phyloP scores from a whole-genome alignment of 2,888 invertebrate species.

The Pterobdella sp. region DNA sequence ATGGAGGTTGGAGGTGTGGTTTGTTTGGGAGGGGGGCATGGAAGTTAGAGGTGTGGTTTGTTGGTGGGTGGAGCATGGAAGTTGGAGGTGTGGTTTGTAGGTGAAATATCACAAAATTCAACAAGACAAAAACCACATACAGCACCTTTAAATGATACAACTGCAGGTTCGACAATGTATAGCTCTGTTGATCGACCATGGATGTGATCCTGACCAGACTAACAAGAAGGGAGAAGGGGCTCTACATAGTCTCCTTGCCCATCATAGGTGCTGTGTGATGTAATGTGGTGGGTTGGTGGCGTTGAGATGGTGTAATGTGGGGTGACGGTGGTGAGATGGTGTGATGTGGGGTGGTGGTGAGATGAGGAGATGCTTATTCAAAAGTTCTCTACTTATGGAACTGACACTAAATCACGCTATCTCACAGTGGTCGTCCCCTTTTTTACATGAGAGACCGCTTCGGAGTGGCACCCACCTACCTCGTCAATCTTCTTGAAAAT shows the following conservation, averaged over 20 bases:
- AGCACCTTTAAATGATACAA: background rate
- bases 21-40: background rate
- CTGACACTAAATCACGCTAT: background rate
- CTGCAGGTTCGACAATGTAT: constrained; percentile 43
- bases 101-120: background rate
- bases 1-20: background rate
- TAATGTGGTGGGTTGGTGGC: background rate
- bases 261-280: constrained; percentile 27
- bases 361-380: background rate
- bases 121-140: background rate
- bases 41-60: background rate
- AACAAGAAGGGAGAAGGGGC: constrained; percentile 63
- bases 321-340: background rate
- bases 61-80: no score
- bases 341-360: background rate
- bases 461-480: constrained; percentile 37
- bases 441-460: constrained; percentile 39
- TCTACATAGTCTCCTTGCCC: constrained; percentile 58
- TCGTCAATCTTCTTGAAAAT: constrained; percentile 38
- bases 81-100: background rate
- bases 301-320: background rate
- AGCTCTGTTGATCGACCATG: constrained; percentile 44
- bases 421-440: constrained; percentile 34
- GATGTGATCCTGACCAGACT: constrained; percentile 44
- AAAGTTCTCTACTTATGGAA: no score